A percentile compares a stretch with the other conserved stretches of the same genome.
These are phyloP conservation scores for Phrynocephalus guinanensis DNA, from an alignment of 2,797 vertebrate genomes.

Conservation along the genomic window DNA sequence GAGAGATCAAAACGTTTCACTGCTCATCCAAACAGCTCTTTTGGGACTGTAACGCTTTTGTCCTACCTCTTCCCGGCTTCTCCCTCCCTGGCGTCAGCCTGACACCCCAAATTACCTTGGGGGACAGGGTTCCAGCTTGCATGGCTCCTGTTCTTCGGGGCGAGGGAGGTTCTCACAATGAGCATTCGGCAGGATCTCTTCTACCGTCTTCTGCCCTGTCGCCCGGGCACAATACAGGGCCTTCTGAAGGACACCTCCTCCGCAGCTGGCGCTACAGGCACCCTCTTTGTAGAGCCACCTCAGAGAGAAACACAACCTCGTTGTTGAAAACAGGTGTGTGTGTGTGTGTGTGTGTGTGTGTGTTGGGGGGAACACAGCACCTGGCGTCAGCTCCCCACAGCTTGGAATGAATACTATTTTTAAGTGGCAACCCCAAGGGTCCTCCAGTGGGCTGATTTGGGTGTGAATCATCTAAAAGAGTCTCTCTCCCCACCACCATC, in stretches of 20 bases:
- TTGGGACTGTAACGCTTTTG: too few relatives aligned
- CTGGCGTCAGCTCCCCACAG: too few relatives aligned
- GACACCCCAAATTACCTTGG: conserved; percentile 74
- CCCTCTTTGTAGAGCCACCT: conserved; percentile 85
- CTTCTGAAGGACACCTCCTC: conserved; percentile 81
- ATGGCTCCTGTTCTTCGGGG: conserved; percentile 79
- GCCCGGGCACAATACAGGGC: conserved; percentile 81
- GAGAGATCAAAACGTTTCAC: too few relatives aligned
- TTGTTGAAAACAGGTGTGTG: not conserved
- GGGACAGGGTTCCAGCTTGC: conserved; percentile 84
- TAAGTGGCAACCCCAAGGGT: too few relatives aligned
- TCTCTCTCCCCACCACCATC: too few relatives aligned
- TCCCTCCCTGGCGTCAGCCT: too few relatives aligned
- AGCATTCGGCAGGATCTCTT: conserved; percentile 75
- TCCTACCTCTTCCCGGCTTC: too few relatives aligned
- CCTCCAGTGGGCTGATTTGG: too few relatives aligned
- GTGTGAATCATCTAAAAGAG: too few relatives aligned
- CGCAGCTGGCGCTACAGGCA: conserved; percentile 85
- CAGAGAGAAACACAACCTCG: not conserved
- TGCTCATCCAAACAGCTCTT: not conserved
- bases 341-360: too few relatives aligned
- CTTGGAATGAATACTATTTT: too few relatives aligned
- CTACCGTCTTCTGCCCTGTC: conserved; percentile 50
- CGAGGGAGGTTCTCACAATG: conserved; percentile 77
- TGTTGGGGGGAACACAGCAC: too few relatives aligned